Evolutionary conservation across 1,140 invertebrate genomes (phyloP), one percentile per base, ranked within the genome.

Genomic region (Diabrotica virgifera): DNA sequence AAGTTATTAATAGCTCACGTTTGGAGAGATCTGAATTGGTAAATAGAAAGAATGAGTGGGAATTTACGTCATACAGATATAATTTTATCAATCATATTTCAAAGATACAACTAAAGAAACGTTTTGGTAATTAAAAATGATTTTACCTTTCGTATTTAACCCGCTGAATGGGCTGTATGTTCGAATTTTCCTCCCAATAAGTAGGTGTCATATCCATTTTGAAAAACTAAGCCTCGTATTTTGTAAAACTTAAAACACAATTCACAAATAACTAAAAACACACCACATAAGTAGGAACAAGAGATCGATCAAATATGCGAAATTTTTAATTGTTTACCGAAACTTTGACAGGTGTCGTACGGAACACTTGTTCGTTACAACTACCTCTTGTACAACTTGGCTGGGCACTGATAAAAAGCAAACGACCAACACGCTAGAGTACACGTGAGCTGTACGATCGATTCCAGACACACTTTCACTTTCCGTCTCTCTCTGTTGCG

Each of bases 141-240:
- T 46, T 69, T 67, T 64, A 74, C 73, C 73, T 68, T 68, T 74
- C 73, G 55, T 70, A 73, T 61, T 74, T 74, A 51, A 73, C 65
- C 38, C 68, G 59, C 60, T 72, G 72, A 51, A 73, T 63, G 38
- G 66, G 59, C 60, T 72, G 72, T 35, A 71, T 68, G 62, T 67
- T 74, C 35, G 72, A 70, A 61, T 73, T 73, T 60, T 74, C 73
- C 63, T 73, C 71, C 71, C 69, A 73, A 56, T 67, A 71, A 36
- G 56, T 63, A 53, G 72, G 72, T 58, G 67, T 66, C 62, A 73
- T 68, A 64, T 72, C 68, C 73, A 74, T 72, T 67, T 64, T 66
- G 10, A 50, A 60, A 52, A 60, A 10, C n/a, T 10, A 59, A 54
- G 6, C 40, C 6, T 46, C n/a, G 8, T 46, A 46, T 59, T 59